phyloP scores from a whole-genome alignment of 2,888 invertebrate genomes.

The Tenthredo scrophulariae region DNA sequence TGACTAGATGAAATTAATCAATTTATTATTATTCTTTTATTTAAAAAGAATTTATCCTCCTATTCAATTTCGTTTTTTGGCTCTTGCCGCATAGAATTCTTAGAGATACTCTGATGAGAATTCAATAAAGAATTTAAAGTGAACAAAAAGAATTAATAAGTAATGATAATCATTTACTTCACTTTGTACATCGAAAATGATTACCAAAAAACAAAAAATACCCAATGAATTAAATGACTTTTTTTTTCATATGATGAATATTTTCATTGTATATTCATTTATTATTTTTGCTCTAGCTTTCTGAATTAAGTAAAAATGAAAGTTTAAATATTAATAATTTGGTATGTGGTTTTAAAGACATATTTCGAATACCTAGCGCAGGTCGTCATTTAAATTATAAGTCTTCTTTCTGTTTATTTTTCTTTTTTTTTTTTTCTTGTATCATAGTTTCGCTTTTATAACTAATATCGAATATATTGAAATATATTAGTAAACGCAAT shows the following conservation, averaged over 20 bases:
- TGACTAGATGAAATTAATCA: conserved; percentile 5
- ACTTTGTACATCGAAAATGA: conserved; percentile 61
- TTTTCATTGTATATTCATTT: not conserved
- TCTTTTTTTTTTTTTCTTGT: conserved; percentile 56
- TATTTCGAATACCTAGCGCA: not conserved
- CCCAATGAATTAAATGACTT: not conserved
- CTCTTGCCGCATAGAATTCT: conserved; percentile 59
- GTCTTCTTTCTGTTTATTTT: conserved; percentile 56
- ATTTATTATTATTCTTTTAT: conserved; percentile 10
- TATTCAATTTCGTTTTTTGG: conserved; percentile 56
- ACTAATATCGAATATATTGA: conserved; percentile 59
- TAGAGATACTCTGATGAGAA: conserved; percentile 55
- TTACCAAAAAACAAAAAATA: conserved; percentile 54
- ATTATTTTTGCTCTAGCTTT: conserved; percentile 36
- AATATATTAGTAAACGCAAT: conserved; percentile 63
- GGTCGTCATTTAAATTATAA: conserved; percentile 53
- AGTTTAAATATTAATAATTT: conserved; percentile 37
- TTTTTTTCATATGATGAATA: conserved; percentile 22
- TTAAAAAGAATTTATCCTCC: not conserved
- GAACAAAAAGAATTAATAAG: conserved; percentile 21
- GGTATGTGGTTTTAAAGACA: conserved; percentile 24
- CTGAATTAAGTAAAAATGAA: conserved; percentile 41
- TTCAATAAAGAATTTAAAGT: conserved; percentile 35
- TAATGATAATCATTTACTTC: conserved; percentile 63
- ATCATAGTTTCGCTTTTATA: conserved; percentile 63